phyloP scores from a whole-genome alignment of 2,113 vertebrate species.

The Lota lota region DNA sequence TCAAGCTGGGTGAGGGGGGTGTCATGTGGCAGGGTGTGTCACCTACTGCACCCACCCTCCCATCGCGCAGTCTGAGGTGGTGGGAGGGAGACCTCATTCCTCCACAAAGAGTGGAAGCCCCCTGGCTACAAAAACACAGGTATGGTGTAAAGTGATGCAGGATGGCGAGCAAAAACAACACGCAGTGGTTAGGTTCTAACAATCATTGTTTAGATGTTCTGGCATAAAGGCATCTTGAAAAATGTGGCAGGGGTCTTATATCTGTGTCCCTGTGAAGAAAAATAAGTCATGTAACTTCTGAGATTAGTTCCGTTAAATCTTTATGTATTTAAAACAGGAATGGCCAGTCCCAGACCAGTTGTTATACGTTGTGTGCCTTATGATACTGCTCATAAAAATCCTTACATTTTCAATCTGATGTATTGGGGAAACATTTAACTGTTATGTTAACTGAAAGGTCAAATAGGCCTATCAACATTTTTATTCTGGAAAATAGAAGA shows the following conservation, averaged over 20 bases:
- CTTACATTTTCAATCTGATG: no score
- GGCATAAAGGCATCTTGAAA: neutral
- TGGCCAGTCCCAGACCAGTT: no score
- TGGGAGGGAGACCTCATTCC: constrained; percentile 43
- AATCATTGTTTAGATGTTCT: neutral
- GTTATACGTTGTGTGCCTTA: no score
- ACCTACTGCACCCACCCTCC: neutral
- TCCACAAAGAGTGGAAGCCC: constrained; percentile 36
- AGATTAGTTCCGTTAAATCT: neutral
- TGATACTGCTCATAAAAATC: no score
- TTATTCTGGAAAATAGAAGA: no score
- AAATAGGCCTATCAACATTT: no score
- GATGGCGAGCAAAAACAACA: neutral
- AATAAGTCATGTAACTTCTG: constrained; percentile 9
- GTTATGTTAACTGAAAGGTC: no score
- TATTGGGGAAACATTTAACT: no score
- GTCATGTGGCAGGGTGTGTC: constrained; percentile 52
- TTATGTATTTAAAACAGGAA: neutral
- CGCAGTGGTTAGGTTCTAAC: neutral
- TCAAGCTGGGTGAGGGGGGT: constrained; percentile 4
- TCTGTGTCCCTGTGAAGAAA: neutral
- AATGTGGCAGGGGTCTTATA: neutral
- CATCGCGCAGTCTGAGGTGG: constrained; percentile 15
- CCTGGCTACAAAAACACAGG: constrained; percentile 8
- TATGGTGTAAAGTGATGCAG: no score